These are phyloP conservation scores for Austrolebias charrua DNA, from an alignment of 2,797 vertebrate genomes.

Conservation along the genomic window DNA sequence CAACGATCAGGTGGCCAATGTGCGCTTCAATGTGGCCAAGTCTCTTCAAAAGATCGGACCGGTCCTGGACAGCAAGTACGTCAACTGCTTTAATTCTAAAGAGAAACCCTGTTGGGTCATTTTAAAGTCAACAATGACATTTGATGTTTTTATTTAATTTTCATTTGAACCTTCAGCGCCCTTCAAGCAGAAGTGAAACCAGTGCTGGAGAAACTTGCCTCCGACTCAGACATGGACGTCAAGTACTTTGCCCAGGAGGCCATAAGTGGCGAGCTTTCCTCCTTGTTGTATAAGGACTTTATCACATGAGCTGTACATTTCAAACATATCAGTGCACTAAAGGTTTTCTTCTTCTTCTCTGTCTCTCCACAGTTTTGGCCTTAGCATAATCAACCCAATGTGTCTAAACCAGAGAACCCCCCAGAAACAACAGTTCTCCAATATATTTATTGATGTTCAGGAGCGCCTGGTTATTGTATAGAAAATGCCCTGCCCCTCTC, in stretches of 20 bases:
- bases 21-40: constrained; percentile 93
- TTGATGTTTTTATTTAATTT: not conserved
- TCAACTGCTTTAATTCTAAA: not conserved
- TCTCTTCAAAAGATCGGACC: constrained; percentile 91
- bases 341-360: not conserved
- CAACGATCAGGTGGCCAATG: constrained; percentile 91
- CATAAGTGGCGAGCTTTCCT: constrained; percentile 81
- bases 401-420: constrained; percentile 46
- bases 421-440: constrained; percentile 69
- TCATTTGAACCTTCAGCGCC: constrained; percentile 67
- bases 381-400: constrained; percentile 77
- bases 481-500: constrained; percentile 33
- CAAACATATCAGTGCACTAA: not conserved
- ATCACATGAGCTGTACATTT: not conserved
- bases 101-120: not conserved
- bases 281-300: not conserved
- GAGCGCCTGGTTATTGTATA: constrained; percentile 79
- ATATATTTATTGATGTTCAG: constrained; percentile 86
- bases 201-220: constrained; percentile 86
- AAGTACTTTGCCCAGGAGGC: constrained; percentile 95
- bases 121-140: not conserved
- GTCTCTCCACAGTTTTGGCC: constrained; percentile 78
- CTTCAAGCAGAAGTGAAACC: constrained; percentile 89
- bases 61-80: constrained; percentile 85
- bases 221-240: constrained; percentile 91